Evolutionary conservation across 1,140 invertebrate genomes (phyloP), one percentile per base, ranked within the genome.

Genomic region (Macrotrachela quadricornifera): DNA sequence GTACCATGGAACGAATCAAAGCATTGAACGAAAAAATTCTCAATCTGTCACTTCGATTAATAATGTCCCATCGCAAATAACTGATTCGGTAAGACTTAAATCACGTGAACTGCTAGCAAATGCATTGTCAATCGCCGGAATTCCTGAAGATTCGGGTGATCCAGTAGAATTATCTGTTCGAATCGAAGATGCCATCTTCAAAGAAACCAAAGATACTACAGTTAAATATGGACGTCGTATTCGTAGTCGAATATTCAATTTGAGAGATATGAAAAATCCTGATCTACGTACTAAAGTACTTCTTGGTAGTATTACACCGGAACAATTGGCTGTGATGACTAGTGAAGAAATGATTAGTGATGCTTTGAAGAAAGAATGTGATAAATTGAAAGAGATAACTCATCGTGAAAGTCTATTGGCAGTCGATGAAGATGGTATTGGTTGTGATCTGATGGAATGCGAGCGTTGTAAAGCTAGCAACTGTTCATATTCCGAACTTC

Each of bases 301-400:
- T 16, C 79, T 80, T 62, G 92, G 91, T 10, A 79, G 79, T 6
- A 83, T 97, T 55, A 71, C 79, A 30, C 80, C 91, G 13, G 75
- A 79, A 36, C 78, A 80, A 59, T 73, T 99, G 57, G 90, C 92
- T 38, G 77, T 76, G 49, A 97, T 99, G 94, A 85, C 86, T 0
- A 81, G 91, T 1, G 92, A 97, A 75, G 94, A 99, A 73, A 99
- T 99, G 94, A 92, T 92, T 0, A 94, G 85, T 69, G 83, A 92
- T 64, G 90, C 95, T 66, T 90, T 99, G 77, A 96, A 95, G 68
- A 77, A 83, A 50, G 64, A 95, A 43, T 73, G 94, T 57, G 84
- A 91, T 63, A 83, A 83, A 68, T 92, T 96, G 63, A 85, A 86
- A 13, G 94, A 97, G 71, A 88, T 97, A 73, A 81, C 87, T 0